Evolutionary conservation across 2,888 invertebrate genomes (phyloP).

Genomic region (Lasioglossum lativentre): DNA sequence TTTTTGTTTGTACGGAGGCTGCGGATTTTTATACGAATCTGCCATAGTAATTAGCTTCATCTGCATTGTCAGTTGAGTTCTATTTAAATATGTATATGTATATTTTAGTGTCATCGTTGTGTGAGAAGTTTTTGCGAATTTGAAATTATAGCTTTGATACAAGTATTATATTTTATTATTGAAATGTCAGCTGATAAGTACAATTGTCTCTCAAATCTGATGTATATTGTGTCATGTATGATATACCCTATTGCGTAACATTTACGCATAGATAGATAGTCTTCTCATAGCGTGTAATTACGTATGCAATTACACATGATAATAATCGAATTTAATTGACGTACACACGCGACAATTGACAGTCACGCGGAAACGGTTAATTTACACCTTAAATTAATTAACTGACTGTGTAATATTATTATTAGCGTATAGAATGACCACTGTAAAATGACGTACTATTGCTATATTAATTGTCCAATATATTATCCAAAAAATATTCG

Average conservation of each 20-base stretch:
- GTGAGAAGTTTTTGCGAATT: too few relatives aligned
- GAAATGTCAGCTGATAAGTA: neutral
- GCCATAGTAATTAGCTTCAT: too few relatives aligned
- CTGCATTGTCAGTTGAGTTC: too few relatives aligned
- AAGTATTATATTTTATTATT: neutral
- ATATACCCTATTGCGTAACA: neutral
- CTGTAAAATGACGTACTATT: neutral
- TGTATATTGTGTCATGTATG: neutral
- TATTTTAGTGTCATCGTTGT: too few relatives aligned
- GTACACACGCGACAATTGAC: neutral
- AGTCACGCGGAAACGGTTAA: neutral
- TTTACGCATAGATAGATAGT: conserved; percentile 7
- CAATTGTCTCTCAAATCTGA: neutral
- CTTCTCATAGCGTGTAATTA: neutral
- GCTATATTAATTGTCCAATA: neutral
- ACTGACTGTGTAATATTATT: neutral
- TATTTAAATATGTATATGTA: too few relatives aligned
- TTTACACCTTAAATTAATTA: neutral
- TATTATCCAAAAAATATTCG: neutral
- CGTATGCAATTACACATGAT: conserved; percentile 2
- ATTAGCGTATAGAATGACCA: neutral
- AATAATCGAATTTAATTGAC: conserved; percentile 2
- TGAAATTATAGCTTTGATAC: too few relatives aligned
- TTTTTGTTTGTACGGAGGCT: too few relatives aligned
- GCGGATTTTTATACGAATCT: too few relatives aligned